These are phyloP conservation scores for Drosophila neotestacea DNA, from an alignment of 2,888 invertebrate species.

Conservation along the genomic window DNA sequence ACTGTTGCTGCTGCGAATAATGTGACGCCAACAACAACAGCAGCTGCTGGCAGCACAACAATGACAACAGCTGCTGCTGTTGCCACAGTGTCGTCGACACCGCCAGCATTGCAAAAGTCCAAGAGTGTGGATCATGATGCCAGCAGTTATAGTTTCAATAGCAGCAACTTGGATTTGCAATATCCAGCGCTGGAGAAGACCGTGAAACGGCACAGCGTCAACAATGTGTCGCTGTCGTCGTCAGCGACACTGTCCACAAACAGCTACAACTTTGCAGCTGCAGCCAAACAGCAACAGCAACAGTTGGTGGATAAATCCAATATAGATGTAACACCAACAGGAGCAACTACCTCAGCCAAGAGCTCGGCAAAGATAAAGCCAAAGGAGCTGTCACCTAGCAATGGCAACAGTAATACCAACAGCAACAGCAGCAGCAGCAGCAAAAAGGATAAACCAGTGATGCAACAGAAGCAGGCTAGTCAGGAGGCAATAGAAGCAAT, in stretches of 20 bases:
- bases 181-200: conserved; percentile 86
- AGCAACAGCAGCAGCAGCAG: conserved; percentile 21
- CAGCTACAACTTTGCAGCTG: conserved; percentile 30
- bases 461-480: conserved; percentile 39
- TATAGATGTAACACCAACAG: conserved; percentile 13
- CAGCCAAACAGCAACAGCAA: conserved; percentile 30
- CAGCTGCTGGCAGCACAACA: conserved; percentile 10
- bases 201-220: conserved; percentile 83
- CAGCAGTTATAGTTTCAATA: conserved; percentile 73
- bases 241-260: conserved; percentile 41
- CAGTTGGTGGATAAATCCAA: conserved; percentile 13
- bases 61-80: conserved; percentile 25
- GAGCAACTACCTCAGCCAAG: conserved; percentile 65
- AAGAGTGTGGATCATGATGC: conserved; percentile 84
- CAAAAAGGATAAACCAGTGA: conserved; percentile 18
- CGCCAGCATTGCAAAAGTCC: conserved; percentile 83
- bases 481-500: conserved; percentile 45
- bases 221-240: conserved; percentile 64
- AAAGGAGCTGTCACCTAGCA: conserved; percentile 52
- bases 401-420: conserved; percentile 21
- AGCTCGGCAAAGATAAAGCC: conserved; percentile 51
- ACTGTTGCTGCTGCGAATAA: background rate
- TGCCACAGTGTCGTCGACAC: conserved; percentile 31
- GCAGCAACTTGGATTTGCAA: conserved; percentile 83
- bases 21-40: conserved; percentile 31